These are phyloP conservation scores for Monarcha castaneiventris DNA, from an alignment of 2,113 vertebrate genomes.

Conservation along the genomic window DNA sequence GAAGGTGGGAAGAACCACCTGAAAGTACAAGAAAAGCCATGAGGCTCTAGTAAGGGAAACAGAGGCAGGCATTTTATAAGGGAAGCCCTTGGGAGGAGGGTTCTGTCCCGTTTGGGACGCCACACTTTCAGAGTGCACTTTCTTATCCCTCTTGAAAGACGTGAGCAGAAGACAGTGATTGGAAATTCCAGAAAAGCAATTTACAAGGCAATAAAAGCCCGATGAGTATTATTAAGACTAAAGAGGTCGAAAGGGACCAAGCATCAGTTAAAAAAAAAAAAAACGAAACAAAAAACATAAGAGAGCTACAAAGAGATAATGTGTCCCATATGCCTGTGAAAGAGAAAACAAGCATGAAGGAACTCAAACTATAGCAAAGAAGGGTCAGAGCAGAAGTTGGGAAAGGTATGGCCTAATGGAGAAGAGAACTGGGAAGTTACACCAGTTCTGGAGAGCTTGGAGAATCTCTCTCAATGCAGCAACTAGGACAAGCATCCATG, in stretches of 20 bases:
- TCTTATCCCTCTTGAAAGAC: not conserved
- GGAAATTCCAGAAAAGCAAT: not conserved
- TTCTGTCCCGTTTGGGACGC: not conserved
- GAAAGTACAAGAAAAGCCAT: not conserved
- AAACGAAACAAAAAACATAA: not conserved
- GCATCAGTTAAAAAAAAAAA: not conserved
- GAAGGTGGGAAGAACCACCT: slow-evolving; percentile 98
- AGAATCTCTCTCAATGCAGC: not conserved
- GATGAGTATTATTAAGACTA: not conserved
- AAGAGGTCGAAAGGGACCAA: not conserved
- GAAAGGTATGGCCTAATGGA: not conserved
- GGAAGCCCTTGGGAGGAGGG: not conserved
- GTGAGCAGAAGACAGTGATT: not conserved
- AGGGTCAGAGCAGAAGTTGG: not conserved
- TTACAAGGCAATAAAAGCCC: not conserved
- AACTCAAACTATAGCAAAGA: not conserved
- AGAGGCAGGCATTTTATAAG: not conserved
- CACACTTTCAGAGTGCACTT: not conserved
- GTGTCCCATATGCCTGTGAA: not conserved
- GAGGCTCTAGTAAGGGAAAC: not conserved
- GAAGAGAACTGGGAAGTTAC: not conserved
- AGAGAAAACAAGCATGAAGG: not conserved
- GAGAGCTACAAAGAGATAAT: not conserved
- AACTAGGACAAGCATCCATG: not conserved
- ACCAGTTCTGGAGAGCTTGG: not conserved